A percentile compares a stretch with the other conserved stretches of the same genome.
These are phyloP conservation scores for Pseudococcus jackbeardsleyi DNA, from an alignment of 2,888 invertebrate species.

Conservation along the genomic window DNA sequence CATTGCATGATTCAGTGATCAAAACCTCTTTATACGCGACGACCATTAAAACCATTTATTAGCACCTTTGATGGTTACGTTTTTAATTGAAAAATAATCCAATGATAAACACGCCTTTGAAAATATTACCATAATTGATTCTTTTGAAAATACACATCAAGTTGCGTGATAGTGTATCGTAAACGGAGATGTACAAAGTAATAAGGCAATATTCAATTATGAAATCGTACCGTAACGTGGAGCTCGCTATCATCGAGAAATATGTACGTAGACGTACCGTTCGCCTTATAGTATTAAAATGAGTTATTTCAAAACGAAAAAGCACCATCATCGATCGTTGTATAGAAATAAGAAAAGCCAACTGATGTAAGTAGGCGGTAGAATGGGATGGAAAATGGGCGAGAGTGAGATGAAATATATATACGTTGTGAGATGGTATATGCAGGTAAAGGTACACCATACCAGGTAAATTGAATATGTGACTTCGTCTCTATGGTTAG, in stretches of 20 bases:
- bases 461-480: conserved; percentile 22
- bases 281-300: not conserved
- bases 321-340: conserved; percentile 24
- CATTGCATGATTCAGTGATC: not conserved
- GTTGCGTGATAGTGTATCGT: conserved; percentile 15
- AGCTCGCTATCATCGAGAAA: not conserved
- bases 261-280: not conserved
- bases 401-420: not conserved
- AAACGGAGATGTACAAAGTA: not conserved
- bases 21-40: not conserved
- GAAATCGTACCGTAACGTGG: not conserved
- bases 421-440: not conserved
- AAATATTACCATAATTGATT: conserved; percentile 30
- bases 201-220: conserved; percentile 10
- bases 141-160: conserved; percentile 2
- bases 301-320: conserved; percentile 37
- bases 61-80: not conserved
- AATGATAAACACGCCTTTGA: conserved; percentile 35
- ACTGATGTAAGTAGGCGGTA: not conserved
- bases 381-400: not conserved
- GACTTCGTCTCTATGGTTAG: not conserved
- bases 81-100: conserved; percentile 37
- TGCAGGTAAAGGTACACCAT: not conserved
- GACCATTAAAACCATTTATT: not conserved
- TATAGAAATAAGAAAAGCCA: conserved; percentile 29